Base-by-base conservation (phyloP, 2,797 vertebrate genomes). In the Geotrypetes seraphini region DNA sequence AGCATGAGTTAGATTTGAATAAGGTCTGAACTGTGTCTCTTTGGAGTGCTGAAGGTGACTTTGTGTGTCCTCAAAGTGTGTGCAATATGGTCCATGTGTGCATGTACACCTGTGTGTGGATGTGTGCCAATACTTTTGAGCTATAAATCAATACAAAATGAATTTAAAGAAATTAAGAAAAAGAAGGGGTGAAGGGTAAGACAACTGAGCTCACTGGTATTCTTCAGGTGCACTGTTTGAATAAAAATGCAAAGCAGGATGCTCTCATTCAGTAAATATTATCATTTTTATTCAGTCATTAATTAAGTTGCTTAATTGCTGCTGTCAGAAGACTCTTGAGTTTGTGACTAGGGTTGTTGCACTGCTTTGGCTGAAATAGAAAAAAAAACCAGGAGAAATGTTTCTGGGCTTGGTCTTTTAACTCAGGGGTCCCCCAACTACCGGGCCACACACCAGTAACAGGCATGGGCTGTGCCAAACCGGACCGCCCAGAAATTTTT, bases 281-380 rank as follows among this genome's bases (percentile, higher is more conserved):
- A 86, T 85, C 84, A 63, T 79, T 85, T 80, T 85, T 81, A 77
- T 79, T 80, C 72, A 59, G 61, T 76, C 73, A 74, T 83, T 84
- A 87, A 88, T 89, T 89, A 85, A 79, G 79, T 76, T 82, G 73
- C 77, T 84, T 87, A 89, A 86, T 87, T 85, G 76, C 69, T 71
- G 73, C 83, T 86, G 82, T 85, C 77, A 86, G 78, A 84, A 81
- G 75, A 73, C 75, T 81, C 73, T 79, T 60, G 69, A 74, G 74
- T 76, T 71, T 71, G 69, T 71, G 72, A 65, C 67, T 66, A 46
- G 45, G 58, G 65, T 56, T 51, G 57, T 62, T 39, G 60, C 49
- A 46, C 63, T 69, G 68, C 61, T 72, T 71, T 65, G 55, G 36
- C 43, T 52, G 31, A 39, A 54, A 57, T 60, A 66, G 36, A 46